These are phyloP conservation scores for Cochlearius cochlearius DNA, from an alignment of 2,113 vertebrate species.

Conservation along the genomic window DNA sequence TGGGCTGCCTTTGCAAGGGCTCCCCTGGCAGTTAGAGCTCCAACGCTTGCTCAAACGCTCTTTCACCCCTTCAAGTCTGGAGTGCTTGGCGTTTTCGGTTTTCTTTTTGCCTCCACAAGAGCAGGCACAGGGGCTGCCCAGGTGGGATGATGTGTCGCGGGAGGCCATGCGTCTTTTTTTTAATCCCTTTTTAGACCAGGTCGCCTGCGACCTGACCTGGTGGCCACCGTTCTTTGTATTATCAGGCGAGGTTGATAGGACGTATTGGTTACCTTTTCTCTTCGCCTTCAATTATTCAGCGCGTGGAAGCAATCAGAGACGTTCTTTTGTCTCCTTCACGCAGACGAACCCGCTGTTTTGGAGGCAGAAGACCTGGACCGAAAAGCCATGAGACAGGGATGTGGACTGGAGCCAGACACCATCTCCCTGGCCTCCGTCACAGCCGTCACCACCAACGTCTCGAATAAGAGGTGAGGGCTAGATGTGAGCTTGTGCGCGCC, in stretches of 20 bases:
- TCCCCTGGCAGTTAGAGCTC: no score
- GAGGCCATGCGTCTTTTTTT: neutral
- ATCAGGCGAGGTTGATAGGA: neutral
- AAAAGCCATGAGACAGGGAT: constrained; percentile 74
- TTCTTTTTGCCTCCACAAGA: neutral
- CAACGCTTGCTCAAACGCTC: neutral
- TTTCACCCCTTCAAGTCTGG: neutral
- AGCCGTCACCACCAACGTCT: constrained; percentile 94
- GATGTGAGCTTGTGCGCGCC: rapidly evolving
- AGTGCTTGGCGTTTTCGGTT: neutral
- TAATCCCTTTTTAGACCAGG: neutral
- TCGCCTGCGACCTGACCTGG: neutral
- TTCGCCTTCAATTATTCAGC: neutral
- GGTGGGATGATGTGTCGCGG: neutral
- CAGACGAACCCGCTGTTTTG: constrained; percentile 92
- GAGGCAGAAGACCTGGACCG: constrained; percentile 89
- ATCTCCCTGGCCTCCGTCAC: constrained; percentile 95
- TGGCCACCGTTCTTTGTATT: neutral
- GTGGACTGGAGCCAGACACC: constrained; percentile 84
- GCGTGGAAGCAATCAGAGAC: neutral
- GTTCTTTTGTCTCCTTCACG: neutral
- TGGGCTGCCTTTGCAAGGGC: rapidly evolving
- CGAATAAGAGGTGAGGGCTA: constrained; percentile 88
- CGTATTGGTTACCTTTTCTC: neutral
- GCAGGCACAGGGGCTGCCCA: rapidly evolving